phyloP scores from a whole-genome alignment of 1,140 invertebrate genomes.

The Bombus picipes region DNA sequence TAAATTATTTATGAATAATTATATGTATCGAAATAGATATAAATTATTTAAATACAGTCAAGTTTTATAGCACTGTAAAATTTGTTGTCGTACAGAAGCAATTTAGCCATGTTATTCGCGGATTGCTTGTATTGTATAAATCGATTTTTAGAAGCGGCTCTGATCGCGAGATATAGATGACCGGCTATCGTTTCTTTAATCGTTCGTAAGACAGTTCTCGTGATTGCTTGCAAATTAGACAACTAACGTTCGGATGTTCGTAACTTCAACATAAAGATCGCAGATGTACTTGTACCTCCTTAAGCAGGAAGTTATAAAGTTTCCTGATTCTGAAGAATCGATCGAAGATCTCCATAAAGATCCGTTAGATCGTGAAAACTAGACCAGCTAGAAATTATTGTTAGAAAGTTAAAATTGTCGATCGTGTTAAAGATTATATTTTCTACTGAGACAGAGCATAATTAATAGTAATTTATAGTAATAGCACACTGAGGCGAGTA shows the following conservation, averaged over 20 bases:
- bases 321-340: neutral
- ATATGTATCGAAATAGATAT: neutral
- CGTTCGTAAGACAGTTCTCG: neutral
- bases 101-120: neutral
- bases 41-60: neutral
- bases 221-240: slow-evolving; percentile 43
- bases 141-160: neutral
- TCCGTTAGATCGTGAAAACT: neutral
- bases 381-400: too few species aligned
- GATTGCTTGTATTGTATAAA: neutral
- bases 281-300: slow-evolving; percentile 1
- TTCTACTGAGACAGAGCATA: neutral
- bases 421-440: neutral
- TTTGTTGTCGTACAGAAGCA: neutral
- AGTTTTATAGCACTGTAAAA: neutral
- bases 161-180: slow-evolving; percentile 23
- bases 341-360: neutral
- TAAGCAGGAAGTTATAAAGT: neutral
- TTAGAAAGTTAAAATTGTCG: neutral
- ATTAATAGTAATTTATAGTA: neutral
- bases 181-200: neutral
- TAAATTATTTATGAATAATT: too few species aligned
- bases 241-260: slow-evolving; percentile 39
- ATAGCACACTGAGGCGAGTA: neutral
- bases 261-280: slow-evolving; percentile 15